A percentile compares a stretch with the other conserved stretches of the same genome.
Evolutionary conservation across 2,113 vertebrate genomes (phyloP).

Genomic region (Malurus alboscapulatus): DNA sequence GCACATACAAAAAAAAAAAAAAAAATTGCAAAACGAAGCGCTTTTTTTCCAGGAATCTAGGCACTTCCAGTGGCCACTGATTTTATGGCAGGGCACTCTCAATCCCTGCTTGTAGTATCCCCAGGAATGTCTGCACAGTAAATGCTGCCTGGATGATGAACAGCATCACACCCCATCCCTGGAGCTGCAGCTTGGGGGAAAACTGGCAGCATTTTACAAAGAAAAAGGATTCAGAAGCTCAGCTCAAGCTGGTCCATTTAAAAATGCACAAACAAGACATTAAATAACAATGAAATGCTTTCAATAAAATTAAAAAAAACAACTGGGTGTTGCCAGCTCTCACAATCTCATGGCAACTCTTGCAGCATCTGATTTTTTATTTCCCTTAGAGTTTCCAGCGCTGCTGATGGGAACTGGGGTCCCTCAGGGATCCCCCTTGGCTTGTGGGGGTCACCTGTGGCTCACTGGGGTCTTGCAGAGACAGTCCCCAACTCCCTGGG

Average conservation of each 20-base stretch:
- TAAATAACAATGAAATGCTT: background rate
- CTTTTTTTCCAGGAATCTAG: background rate
- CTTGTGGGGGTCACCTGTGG: background rate
- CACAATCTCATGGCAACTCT: background rate
- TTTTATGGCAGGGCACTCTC: rapidly evolving
- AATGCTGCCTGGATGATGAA: rapidly evolving
- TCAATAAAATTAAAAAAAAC: background rate
- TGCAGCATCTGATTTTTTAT: background rate
- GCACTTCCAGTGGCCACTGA: background rate
- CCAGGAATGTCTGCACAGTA: rapidly evolving
- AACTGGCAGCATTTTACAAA: rapidly evolving
- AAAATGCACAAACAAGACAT: slow-evolving; percentile 15
- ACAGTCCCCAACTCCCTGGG: background rate
- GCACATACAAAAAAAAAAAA: background rate
- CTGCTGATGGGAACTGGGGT: background rate
- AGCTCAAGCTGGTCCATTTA: background rate
- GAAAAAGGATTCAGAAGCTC: background rate
- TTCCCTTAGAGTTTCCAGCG: background rate
- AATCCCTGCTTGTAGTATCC: rapidly evolving
- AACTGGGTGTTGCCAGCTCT: background rate
- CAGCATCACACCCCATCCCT: background rate
- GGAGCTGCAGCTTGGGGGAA: background rate
- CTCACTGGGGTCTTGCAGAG: background rate
- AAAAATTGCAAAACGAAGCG: background rate
- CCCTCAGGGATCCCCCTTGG: background rate